A percentile compares a stretch with the other conserved stretches of the same genome.
Evolutionary conservation across 2,797 vertebrate species (phyloP).

Genomic region (Macropus fuliginosus): DNA sequence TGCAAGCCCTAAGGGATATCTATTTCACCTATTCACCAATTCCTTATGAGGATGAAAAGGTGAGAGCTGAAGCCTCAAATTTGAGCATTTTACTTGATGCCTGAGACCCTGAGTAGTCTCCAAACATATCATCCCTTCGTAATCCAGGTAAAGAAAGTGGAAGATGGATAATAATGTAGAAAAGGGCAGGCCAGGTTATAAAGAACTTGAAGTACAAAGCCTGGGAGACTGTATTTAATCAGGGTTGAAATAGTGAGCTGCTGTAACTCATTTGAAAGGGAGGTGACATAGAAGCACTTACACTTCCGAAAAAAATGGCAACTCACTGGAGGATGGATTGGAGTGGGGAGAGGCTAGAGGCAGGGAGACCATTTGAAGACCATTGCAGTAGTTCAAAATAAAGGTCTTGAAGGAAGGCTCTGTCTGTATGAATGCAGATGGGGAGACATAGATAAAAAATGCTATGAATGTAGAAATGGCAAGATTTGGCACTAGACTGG

Average conservation of each 20-base stretch:
- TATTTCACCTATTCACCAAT: not conserved
- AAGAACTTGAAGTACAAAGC: not conserved
- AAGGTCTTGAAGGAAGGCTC: not conserved
- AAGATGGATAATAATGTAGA: not conserved
- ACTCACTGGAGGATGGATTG: not conserved
- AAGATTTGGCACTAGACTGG: not conserved
- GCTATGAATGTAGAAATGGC: not conserved
- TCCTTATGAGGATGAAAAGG: not conserved
- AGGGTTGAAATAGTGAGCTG: not conserved
- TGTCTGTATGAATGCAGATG: not conserved
- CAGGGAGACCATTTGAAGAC: not conserved
- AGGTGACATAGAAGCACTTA: not conserved
- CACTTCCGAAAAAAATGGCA: not conserved
- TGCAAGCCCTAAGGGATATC: not conserved
- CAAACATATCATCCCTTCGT: not conserved
- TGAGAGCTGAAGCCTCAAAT: not conserved
- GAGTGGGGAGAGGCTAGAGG: not conserved
- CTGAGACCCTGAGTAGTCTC: not conserved
- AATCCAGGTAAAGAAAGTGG: not conserved
- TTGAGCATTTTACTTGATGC: not conserved
- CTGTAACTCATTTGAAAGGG: not conserved
- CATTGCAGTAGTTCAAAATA: not conserved
- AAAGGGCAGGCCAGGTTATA: not conserved
- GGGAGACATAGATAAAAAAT: not conserved
- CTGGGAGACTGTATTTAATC: not conserved